Evolutionary conservation across 2,797 vertebrate genomes (phyloP).

Genomic region (Pangasius djambal): DNA sequence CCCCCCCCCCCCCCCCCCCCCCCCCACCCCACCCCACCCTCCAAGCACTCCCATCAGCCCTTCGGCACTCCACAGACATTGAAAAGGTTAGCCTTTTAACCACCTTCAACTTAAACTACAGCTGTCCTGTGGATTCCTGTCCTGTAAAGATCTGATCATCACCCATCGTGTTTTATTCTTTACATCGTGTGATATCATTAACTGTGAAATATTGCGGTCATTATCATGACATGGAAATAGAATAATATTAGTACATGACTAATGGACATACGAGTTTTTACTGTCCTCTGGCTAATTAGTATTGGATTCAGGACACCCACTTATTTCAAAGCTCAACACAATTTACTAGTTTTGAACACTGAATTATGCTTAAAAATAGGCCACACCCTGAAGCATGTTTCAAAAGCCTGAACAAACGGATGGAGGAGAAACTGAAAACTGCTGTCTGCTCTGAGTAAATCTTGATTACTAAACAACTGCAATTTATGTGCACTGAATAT

Average conservation of each 20-base stretch:
- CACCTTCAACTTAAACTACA: background rate
- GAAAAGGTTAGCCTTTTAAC: slow-evolving; percentile 30
- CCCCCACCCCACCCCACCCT: background rate
- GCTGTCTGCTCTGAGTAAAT: background rate
- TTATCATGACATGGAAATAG: background rate
- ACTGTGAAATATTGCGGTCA: background rate
- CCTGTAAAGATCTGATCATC: background rate
- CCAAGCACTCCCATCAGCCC: background rate
- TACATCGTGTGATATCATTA: background rate
- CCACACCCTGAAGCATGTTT: background rate
- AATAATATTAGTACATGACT: background rate
- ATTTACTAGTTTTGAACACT: background rate
- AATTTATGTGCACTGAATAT: slow-evolving; percentile 21
- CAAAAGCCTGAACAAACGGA: background rate
- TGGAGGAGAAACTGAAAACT: background rate
- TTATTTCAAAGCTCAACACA: background rate
- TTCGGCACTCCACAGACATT: background rate
- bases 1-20: background rate
- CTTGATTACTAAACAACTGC: slow-evolving; percentile 5
- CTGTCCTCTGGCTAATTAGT: background rate
- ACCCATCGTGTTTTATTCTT: background rate
- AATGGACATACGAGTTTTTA: background rate
- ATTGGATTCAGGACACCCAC: background rate
- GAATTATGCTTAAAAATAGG: background rate
- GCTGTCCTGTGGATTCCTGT: background rate